These are phyloP conservation scores for Helleia helle DNA, from an alignment of 2,888 invertebrate genomes.

Conservation along the genomic window DNA sequence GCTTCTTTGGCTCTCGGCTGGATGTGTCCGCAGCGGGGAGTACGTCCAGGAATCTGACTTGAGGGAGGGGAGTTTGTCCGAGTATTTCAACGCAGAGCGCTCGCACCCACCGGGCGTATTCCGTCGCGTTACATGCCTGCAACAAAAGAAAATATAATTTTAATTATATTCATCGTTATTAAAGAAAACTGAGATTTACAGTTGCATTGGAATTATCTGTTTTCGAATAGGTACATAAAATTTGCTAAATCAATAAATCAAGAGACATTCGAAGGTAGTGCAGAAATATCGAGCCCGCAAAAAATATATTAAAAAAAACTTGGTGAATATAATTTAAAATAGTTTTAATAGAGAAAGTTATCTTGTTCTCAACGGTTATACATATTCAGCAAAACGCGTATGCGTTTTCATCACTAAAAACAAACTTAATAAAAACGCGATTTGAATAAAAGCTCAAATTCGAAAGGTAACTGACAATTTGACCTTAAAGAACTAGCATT, in stretches of 20 bases:
- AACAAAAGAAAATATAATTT: slow-evolving; percentile 38
- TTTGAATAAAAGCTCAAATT: slow-evolving; percentile 18
- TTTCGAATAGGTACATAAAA: too few relatives aligned
- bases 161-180: too few relatives aligned
- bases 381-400: neutral
- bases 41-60: slow-evolving; percentile 82
- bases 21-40: slow-evolving; percentile 74
- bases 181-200: too few relatives aligned
- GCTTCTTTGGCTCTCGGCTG: slow-evolving; percentile 53
- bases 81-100: slow-evolving; percentile 83
- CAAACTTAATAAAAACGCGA: slow-evolving; percentile 12
- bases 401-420: neutral
- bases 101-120: slow-evolving; percentile 83
- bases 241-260: too few relatives aligned
- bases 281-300: too few relatives aligned
- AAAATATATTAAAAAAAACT: too few relatives aligned
- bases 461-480: slow-evolving; percentile 36
- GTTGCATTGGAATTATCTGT: too few relatives aligned
- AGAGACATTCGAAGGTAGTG: too few relatives aligned
- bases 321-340: too few relatives aligned
- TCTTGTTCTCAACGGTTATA: too few relatives aligned
- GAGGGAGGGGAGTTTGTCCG: slow-evolving; percentile 82
- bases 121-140: slow-evolving; percentile 79
- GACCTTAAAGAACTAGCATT: slow-evolving; percentile 39
- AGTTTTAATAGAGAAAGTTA: too few relatives aligned